Base-by-base conservation (phyloP, 1,140 invertebrate genomes). In the Drosophila tani region DNA sequence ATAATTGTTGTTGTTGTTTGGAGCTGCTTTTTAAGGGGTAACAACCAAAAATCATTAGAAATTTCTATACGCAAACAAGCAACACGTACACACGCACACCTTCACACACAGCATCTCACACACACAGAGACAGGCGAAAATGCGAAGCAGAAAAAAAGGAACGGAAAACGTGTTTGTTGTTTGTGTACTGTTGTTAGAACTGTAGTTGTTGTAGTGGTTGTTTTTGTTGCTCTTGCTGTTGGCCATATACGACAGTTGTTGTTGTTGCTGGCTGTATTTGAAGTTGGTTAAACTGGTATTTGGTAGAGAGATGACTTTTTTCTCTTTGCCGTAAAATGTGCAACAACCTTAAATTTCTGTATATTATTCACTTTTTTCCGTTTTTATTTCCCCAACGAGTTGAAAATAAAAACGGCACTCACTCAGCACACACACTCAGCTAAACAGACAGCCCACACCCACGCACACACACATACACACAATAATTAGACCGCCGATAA, bases 281-380 rank as follows among this genome's bases (percentile, higher is more conserved):
- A 57, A 77, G 53, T 56, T 74, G 51, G n/a, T 70, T 58, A 86
- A 87, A 82, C 83, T 64, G 84, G 83, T 83, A 87, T 83, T 87
- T 64, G 58, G 35, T 47, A 76, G 38, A 53, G 47, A 60, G 35
- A 62, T 63, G 66, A 47, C 65, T 51, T 35, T 71, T 63, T 41
- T 67, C 50, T 35, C 66, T 43, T 24, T 55, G 29, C 49, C 47
- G 40, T 66, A 24, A 56, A 56, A 21, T 62, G 58, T 63, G 27
- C 63, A 66, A 63, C 40, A 24, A 56, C 35, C 35, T 71, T 9
- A 45, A 53, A 27, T 29, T 66, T 35, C 15, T 47, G 35, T 49
- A 63, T 67, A 62, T 62, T 70, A 85, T 82, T 85, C 64, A 84
- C 82, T 83, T 65, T 55, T 60, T 50, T 63, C 55, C 64, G 43